Conservation (phyloP, 2,113 vertebrate genomes). For the Propithecus coquereli region DNA sequence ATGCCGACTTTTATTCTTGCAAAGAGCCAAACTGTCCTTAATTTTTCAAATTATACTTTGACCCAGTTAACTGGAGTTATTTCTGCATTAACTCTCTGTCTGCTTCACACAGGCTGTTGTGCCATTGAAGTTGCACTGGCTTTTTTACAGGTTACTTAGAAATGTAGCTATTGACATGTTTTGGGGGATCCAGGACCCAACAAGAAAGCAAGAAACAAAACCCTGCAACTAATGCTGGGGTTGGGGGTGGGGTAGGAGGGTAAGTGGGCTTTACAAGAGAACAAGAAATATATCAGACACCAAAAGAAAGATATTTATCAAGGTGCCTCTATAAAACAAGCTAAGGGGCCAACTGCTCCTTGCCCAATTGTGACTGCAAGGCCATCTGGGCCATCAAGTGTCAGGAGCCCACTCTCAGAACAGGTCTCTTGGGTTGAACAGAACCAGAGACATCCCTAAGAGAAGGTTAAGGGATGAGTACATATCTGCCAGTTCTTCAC, state of each 20-base stretch:
- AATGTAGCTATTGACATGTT: conserved; percentile 23
- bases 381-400: background rate
- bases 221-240: background rate
- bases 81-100: conserved; percentile 74
- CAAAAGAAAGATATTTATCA: background rate
- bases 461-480: background rate
- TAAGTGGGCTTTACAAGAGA: background rate
- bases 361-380: background rate
- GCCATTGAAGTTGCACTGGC: conserved; percentile 34
- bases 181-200: background rate
- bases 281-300: background rate
- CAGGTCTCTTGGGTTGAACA: conserved; percentile 20
- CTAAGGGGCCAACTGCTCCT: background rate
- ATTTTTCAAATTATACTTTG: conserved; percentile 78
- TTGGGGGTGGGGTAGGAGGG: background rate
- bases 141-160: conserved; percentile 55
- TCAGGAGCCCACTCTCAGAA: background rate
- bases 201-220: conserved; percentile 55
- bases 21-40: conserved; percentile 72
- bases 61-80: conserved; percentile 78
- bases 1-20: conserved; percentile 49
- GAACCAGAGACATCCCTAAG: conserved; percentile 4
- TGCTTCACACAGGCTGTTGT: conserved; percentile 53
- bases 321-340: background rate
- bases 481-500: background rate